phyloP scores from a whole-genome alignment of 1,140 invertebrate genomes.

The Pseudomyrmex sp. region DNA sequence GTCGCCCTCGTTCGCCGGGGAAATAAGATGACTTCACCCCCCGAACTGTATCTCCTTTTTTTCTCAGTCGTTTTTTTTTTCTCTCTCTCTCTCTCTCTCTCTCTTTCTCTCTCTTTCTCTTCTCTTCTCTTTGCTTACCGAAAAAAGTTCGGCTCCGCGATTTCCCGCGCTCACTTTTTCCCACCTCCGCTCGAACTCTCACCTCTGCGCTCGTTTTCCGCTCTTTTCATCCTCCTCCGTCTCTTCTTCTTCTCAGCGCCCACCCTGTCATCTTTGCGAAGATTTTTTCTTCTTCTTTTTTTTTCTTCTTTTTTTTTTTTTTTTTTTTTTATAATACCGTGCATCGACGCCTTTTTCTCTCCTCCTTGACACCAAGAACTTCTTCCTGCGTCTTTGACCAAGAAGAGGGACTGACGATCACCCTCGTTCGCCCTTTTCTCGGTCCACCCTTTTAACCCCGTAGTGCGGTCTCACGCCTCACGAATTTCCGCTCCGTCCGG shows the following conservation, averaged over 20 bases:
- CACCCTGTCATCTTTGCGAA: constrained; percentile 34
- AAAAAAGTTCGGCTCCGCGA: constrained; percentile 29
- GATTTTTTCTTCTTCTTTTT: constrained; percentile 13
- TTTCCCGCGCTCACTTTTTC: constrained; percentile 14
- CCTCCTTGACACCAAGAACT: constrained; percentile 69
- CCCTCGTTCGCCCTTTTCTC: constrained; percentile 66
- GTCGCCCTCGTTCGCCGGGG: constrained; percentile 20
- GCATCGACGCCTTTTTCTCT: constrained; percentile 33
- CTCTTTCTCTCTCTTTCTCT: neutral
- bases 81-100: neutral
- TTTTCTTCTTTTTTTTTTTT: no score
- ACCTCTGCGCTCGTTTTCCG: neutral
- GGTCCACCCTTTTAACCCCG: constrained; percentile 71
- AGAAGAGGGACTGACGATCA: constrained; percentile 66
- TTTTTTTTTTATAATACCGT: no score
- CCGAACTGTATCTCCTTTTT: neutral
- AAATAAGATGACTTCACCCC: neutral
- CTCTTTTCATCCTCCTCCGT: neutral
- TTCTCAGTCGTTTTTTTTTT: neutral
- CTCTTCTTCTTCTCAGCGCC: neutral
- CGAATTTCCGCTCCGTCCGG: constrained; percentile 76
- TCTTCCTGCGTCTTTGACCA: constrained; percentile 72
- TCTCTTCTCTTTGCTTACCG: neutral
- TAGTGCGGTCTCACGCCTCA: constrained; percentile 69
- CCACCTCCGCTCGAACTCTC: neutral